phyloP scores from a whole-genome alignment of 2,113 vertebrate genomes.

The Haemorhous mexicanus region DNA sequence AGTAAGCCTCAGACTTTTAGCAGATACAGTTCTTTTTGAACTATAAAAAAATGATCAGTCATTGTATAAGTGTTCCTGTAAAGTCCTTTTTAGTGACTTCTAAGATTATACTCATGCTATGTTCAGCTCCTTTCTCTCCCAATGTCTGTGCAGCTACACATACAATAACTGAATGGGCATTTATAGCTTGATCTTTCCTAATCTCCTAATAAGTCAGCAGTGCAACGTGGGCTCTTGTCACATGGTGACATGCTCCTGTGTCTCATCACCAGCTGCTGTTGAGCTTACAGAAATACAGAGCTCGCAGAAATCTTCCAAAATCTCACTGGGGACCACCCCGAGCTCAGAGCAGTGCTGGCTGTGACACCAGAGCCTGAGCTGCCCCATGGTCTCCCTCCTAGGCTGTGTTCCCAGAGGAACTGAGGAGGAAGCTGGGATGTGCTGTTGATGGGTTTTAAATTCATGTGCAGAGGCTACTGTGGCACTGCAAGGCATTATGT shows the following conservation, averaged over 20 bases:
- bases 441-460: not conserved
- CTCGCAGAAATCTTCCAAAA: not conserved
- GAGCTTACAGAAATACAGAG: not conserved
- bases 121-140: not conserved
- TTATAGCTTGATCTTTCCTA: not conserved
- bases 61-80: not conserved
- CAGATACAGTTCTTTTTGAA: not conserved
- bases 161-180: not conserved
- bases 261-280: not conserved
- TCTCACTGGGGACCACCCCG: not conserved
- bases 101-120: not conserved
- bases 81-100: not conserved
- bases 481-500: not conserved
- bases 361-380: not conserved
- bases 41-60: not conserved
- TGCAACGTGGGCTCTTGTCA: not conserved
- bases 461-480: not conserved
- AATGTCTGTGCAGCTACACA: accelerated
- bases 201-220: not conserved
- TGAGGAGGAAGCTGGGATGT: not conserved
- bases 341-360: not conserved
- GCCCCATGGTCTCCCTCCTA: not conserved
- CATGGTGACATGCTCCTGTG: not conserved
- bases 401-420: not conserved
- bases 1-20: not conserved